Conservation (phyloP, 2,888 invertebrate genomes). For the Pterostichus madidus region DNA sequence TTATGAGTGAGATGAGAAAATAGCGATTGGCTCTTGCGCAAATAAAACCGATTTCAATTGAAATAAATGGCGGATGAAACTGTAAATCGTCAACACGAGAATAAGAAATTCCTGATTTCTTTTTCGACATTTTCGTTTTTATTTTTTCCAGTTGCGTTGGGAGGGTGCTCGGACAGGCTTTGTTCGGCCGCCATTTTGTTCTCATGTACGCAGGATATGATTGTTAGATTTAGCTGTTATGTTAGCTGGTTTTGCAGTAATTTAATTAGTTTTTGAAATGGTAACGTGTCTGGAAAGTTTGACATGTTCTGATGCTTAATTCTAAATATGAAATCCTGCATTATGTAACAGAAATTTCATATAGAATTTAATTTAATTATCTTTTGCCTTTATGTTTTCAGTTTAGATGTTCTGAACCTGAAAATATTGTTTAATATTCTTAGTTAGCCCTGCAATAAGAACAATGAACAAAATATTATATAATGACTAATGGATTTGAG, state of each 20-base stretch:
- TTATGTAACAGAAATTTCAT: conserved; percentile 30
- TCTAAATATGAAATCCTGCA: conserved; percentile 32
- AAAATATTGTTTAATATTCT: conserved; percentile 27
- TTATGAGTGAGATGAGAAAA: conserved; percentile 8
- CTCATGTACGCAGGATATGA: background rate
- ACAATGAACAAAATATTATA: too few relatives aligned
- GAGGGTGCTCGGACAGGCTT: background rate
- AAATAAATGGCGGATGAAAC: conserved; percentile 44
- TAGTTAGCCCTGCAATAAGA: background rate
- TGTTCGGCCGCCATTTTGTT: conserved; percentile 38
- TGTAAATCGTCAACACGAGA: conserved; percentile 32
- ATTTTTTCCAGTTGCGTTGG: background rate
- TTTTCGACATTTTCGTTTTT: conserved; percentile 8
- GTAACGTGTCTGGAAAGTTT: conserved; percentile 29
- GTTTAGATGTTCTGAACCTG: background rate
- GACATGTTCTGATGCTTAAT: conserved; percentile 32
- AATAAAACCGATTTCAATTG: conserved; percentile 32
- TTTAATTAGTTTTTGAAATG: conserved; percentile 42
- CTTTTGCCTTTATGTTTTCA: conserved; percentile 11
- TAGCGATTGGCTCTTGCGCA: conserved; percentile 6
- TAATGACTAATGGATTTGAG: too few relatives aligned
- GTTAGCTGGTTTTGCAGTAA: conserved; percentile 25
- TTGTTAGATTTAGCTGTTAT: conserved; percentile 9
- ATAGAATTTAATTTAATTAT: conserved; percentile 37
- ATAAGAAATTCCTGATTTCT: conserved; percentile 38